These are phyloP conservation scores for Azemiops feae DNA, from an alignment of 2,113 vertebrate genomes.

Conservation along the genomic window DNA sequence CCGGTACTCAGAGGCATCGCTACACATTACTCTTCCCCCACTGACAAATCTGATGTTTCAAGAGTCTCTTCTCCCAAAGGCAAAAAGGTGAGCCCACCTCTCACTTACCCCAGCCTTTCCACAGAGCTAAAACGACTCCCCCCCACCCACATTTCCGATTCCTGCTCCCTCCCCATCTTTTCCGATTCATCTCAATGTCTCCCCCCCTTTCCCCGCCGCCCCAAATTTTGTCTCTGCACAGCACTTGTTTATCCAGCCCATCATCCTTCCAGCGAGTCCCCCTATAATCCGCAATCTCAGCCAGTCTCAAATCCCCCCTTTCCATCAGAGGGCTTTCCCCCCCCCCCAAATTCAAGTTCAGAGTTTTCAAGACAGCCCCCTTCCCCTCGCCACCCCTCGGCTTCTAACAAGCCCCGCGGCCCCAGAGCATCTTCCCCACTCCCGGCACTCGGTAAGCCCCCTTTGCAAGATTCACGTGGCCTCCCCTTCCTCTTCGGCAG, in stretches of 20 bases:
- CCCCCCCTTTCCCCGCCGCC: background rate
- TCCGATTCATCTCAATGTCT: background rate
- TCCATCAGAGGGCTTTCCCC: background rate
- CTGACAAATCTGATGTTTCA: background rate
- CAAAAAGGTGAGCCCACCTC: background rate
- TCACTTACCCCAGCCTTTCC: background rate
- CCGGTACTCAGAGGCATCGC: background rate
- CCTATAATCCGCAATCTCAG: background rate
- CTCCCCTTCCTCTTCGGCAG: background rate
- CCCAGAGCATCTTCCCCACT: background rate
- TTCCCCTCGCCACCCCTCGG: too few relatives aligned
- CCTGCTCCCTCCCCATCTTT: background rate
- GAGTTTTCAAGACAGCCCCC: background rate
- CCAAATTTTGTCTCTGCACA: background rate
- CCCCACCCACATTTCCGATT: background rate
- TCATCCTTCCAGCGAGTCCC: background rate
- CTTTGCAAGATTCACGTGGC: background rate
- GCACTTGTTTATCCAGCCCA: background rate
- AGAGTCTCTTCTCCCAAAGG: background rate
- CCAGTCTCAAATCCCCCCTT: background rate
- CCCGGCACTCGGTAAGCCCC: background rate
- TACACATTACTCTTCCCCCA: background rate
- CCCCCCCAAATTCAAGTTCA: background rate
- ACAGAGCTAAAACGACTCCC: background rate
- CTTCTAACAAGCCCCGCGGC: background rate